Conservation (phyloP, 2,888 invertebrate genomes). For the Physocephala rufipes region DNA sequence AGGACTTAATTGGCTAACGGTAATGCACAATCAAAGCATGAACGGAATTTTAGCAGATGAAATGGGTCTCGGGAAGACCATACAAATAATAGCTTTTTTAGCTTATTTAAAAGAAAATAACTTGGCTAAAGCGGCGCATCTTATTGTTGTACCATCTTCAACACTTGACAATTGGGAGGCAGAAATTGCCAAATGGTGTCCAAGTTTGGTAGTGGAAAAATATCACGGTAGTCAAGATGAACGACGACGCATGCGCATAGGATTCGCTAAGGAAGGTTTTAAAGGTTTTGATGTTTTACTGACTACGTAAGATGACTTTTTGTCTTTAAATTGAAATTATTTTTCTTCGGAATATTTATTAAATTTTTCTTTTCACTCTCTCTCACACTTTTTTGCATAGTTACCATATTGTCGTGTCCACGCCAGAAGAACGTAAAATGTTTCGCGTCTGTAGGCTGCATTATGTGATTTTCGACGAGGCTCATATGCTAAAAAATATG, state of each 20-base stretch:
- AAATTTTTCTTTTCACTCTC: neutral
- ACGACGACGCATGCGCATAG: constrained; percentile 77
- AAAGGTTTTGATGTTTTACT: constrained; percentile 83
- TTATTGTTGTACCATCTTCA: constrained; percentile 96
- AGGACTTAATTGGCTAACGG: constrained; percentile 91
- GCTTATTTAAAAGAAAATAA: constrained; percentile 86
- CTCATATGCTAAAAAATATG: constrained; percentile 99
- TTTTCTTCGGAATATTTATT: neutral
- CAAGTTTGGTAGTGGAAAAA: constrained; percentile 78
- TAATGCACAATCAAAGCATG: constrained; percentile 87
- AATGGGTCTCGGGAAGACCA: constrained; percentile 95
- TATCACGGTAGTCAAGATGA: constrained; percentile 92
- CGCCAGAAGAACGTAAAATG: constrained; percentile 88
- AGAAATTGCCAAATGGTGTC: constrained; percentile 82
- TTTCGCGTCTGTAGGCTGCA: constrained; percentile 89
- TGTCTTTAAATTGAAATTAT: neutral
- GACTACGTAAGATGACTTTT: constrained; percentile 77
- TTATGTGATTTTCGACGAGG: constrained; percentile 96
- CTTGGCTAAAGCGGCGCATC: constrained; percentile 79
- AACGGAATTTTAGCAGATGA: constrained; percentile 97
- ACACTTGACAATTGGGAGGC: constrained; percentile 90
- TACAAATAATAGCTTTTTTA: constrained; percentile 92
- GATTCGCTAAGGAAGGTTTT: constrained; percentile 77
- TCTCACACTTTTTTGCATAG: constrained; percentile 47
- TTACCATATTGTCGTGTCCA: constrained; percentile 71